A percentile compares a stretch with the other conserved stretches of the same genome.
Conservation (phyloP, 2,797 vertebrate genomes). For the Odontamblyopus lacepedii region DNA sequence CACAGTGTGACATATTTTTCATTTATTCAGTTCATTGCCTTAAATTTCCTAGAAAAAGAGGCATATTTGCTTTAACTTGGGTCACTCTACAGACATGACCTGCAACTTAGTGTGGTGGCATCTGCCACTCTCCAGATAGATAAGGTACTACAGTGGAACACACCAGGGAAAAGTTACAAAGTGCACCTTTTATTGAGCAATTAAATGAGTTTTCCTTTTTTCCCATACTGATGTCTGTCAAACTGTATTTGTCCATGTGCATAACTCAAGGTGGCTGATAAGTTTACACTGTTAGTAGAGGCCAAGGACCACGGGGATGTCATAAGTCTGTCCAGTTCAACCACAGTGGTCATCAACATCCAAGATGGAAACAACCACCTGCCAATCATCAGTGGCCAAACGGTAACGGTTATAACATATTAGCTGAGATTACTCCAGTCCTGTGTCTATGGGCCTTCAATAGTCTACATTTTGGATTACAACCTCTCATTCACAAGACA, state of each 20-base stretch:
- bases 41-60: no score
- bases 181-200: not conserved
- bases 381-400: constrained; percentile 56
- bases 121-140: no score
- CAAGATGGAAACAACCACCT: constrained; percentile 65
- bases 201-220: not conserved
- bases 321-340: constrained; percentile 62
- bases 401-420: constrained; percentile 34
- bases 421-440: not conserved
- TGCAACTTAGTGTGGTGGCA: no score
- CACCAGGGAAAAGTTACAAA: not conserved
- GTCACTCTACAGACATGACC: no score
- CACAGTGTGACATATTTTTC: not conserved
- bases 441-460: not conserved
- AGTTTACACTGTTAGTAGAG: constrained; percentile 62
- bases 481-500: not conserved
- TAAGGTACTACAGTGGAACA: no score
- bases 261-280: constrained; percentile 51
- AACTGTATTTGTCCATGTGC: not conserved
- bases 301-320: constrained; percentile 69
- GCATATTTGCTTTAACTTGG: no score
- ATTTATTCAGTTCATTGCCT: not conserved
- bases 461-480: not conserved
- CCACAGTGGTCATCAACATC: constrained; percentile 61
- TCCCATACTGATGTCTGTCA: not conserved